phyloP scores from a whole-genome alignment of 2,113 vertebrate species.

The Chaetura pelagica region DNA sequence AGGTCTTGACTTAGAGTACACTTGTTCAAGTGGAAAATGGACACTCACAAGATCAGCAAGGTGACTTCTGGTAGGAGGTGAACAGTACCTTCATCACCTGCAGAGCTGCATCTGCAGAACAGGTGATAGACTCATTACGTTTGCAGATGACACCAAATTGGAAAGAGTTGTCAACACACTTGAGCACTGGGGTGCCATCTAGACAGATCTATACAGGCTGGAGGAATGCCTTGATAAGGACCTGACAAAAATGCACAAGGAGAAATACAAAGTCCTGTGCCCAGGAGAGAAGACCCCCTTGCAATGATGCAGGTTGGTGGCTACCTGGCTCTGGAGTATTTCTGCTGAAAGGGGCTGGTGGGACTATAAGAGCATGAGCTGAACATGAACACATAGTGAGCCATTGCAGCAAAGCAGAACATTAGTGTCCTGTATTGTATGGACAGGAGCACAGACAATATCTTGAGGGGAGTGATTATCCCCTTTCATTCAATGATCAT shows the following conservation, averaged over 20 bases:
- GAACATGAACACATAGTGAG: not conserved
- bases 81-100: not conserved
- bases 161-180: not conserved
- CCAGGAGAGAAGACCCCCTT: too few relatives aligned
- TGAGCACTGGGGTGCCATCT: not conserved
- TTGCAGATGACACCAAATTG: not conserved
- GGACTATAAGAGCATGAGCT: not conserved
- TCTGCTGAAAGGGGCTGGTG: not conserved
- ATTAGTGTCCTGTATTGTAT: not conserved
- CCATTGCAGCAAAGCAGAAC: not conserved
- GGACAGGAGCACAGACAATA: not conserved
- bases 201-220: not conserved
- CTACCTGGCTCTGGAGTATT: not conserved
- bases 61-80: not conserved
- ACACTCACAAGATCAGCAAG: not conserved
- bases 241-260: not conserved
- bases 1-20: not conserved
- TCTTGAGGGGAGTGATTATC: not conserved
- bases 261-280: not conserved
- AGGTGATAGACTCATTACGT: not conserved
- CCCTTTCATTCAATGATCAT: not conserved
- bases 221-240: not conserved
- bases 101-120: not conserved
- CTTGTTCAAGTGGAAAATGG: not conserved
- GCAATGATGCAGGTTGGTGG: rapidly evolving